A percentile compares a stretch with the other conserved stretches of the same genome.
Evolutionary conservation across 2,888 invertebrate genomes (phyloP).

Genomic region (Euzophera pinguis): DNA sequence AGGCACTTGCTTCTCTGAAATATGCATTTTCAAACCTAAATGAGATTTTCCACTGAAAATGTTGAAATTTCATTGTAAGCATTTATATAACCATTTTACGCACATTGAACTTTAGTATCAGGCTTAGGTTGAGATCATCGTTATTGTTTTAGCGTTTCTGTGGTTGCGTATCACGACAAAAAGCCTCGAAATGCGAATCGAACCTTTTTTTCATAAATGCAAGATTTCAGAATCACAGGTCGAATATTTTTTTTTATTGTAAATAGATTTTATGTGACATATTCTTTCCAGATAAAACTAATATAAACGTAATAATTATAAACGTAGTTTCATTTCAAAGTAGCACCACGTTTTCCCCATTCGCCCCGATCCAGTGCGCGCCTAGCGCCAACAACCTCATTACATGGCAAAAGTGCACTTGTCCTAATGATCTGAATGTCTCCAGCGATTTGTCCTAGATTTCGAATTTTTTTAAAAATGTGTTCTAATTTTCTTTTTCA

Average conservation of each 20-base stretch:
- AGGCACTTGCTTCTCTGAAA: not conserved
- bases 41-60: not conserved
- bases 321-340: not conserved
- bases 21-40: not conserved
- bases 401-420: conserved; percentile 4
- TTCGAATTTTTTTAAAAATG: not conserved
- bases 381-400: conserved; percentile 1
- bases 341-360: not conserved
- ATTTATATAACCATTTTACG: no score
- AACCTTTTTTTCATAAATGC: no score
- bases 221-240: no score
- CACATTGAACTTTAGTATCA: no score
- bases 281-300: no score
- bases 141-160: no score
- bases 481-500: not conserved
- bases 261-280: no score
- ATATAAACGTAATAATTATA: no score
- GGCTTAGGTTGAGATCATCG: no score
- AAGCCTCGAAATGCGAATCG: no score
- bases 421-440: conserved; percentile 7
- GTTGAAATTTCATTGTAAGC: not conserved
- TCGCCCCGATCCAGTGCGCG: not conserved
- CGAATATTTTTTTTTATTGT: no score
- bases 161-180: no score
- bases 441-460: not conserved